Percentiles rank a stretch among this genome's conserved stretches.
Conservation (phyloP, 2,113 vertebrate species). For the Gopherus evgoodei region DNA sequence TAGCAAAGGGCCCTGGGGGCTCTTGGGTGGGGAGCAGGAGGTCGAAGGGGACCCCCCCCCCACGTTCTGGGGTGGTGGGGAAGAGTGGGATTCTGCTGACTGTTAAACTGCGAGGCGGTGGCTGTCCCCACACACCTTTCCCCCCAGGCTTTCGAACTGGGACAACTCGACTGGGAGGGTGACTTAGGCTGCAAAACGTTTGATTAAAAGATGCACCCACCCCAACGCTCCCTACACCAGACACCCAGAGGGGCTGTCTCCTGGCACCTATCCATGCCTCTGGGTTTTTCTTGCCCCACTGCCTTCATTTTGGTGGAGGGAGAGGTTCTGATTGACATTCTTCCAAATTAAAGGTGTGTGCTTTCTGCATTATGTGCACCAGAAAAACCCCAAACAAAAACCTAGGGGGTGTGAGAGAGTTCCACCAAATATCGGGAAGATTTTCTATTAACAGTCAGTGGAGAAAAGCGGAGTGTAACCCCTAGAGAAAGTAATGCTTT, state of each 20-base stretch:
- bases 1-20: background rate
- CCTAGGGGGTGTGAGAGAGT: accelerated
- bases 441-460: background rate
- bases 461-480: background rate
- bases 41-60: background rate
- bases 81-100: background rate
- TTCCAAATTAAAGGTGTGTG: background rate
- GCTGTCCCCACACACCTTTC: background rate
- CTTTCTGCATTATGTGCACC: accelerated
- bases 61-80: background rate
- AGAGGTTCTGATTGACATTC: background rate
- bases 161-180: background rate
- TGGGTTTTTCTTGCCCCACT: background rate
- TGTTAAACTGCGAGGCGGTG: background rate
- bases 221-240: background rate
- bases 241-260: background rate
- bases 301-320: background rate
- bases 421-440: background rate
- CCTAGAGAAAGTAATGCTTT: too few relatives aligned
- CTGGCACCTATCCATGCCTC: background rate
- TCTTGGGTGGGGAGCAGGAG: background rate
- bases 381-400: accelerated
- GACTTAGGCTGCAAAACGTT: background rate
- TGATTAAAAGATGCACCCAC: background rate
- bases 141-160: background rate